phyloP scores from a whole-genome alignment of 1,140 invertebrate genomes.

The Paralvinella palmiformis region DNA sequence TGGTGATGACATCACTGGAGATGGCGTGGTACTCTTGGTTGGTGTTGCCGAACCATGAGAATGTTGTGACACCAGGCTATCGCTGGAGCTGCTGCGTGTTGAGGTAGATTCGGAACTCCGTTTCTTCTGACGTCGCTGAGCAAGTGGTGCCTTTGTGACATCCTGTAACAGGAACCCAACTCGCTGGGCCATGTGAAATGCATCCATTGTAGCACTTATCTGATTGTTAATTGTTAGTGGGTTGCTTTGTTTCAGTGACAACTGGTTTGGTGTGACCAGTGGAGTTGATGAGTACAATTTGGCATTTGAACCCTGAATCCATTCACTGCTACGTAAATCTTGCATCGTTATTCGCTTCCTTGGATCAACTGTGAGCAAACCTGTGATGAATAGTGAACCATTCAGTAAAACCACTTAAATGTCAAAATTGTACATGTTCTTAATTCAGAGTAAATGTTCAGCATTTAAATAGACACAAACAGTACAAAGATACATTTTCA shows the following conservation, averaged over 20 bases:
- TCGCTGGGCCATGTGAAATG: constrained; percentile 64
- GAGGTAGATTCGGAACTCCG: constrained; percentile 14
- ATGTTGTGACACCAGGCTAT: not conserved
- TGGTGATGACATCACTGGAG: not conserved
- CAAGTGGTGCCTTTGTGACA: constrained; percentile 64
- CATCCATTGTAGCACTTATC: constrained; percentile 59
- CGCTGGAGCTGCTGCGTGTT: not conserved
- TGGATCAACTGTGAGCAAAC: constrained; percentile 74
- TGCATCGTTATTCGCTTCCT: constrained; percentile 63
- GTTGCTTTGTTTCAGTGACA: constrained; percentile 30
- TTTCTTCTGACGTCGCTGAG: constrained; percentile 63
- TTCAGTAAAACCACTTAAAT: no score
- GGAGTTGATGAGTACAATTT: constrained; percentile 50
- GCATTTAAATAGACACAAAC: no score
- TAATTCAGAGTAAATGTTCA: no score
- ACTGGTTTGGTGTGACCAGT: constrained; percentile 58
- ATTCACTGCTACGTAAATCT: constrained; percentile 61
- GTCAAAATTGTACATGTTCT: no score
- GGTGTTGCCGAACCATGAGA: not conserved
- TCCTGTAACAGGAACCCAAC: constrained; percentile 68
- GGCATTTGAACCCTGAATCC: constrained; percentile 55
- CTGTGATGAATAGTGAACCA: no score
- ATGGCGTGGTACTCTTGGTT: not conserved
- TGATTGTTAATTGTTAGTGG: constrained; percentile 31
- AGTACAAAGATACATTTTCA: no score